A percentile compares a stretch with the other conserved stretches of the same genome.
Conservation (phyloP, 2,888 invertebrate genomes). For the Seira ritae region DNA sequence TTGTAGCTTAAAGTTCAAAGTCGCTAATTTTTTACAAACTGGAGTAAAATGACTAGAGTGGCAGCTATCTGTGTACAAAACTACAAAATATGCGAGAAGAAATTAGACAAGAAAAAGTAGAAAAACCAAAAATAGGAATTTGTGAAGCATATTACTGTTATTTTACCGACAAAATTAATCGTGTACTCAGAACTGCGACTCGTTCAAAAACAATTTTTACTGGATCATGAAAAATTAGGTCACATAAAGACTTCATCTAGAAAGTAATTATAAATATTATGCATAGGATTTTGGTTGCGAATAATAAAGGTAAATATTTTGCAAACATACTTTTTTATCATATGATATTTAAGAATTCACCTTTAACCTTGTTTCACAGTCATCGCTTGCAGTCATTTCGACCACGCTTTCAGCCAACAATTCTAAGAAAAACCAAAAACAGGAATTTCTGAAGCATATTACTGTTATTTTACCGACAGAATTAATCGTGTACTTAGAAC, state of each 20-base stretch:
- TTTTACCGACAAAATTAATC: conserved; percentile 31
- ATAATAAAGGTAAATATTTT: too few relatives aligned
- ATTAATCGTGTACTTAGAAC: conserved; percentile 43
- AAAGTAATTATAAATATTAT: background rate
- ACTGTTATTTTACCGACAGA: conserved; percentile 20
- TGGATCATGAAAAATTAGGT: conserved; percentile 39
- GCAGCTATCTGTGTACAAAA: conserved; percentile 44
- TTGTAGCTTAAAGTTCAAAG: too few relatives aligned
- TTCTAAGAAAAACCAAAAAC: too few relatives aligned
- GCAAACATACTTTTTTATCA: background rate
- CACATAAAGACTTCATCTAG: conserved; percentile 46
- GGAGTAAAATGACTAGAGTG: conserved; percentile 34
- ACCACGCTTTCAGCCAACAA: conserved; percentile 20
- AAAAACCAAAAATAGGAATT: too few relatives aligned
- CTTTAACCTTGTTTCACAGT: conserved; percentile 37
- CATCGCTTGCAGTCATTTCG: conserved; percentile 23
- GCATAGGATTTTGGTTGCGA: background rate
- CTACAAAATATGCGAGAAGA: conserved; percentile 13
- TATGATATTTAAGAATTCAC: conserved; percentile 5
- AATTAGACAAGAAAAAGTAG: background rate
- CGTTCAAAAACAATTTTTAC: conserved; percentile 33
- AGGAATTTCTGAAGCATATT: too few relatives aligned
- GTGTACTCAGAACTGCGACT: conserved; percentile 30
- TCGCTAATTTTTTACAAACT: conserved; percentile 48
- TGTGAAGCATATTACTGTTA: too few relatives aligned